These are phyloP conservation scores for Drosophila parvula DNA, from an alignment of 1,140 invertebrate genomes.

Conservation along the genomic window DNA sequence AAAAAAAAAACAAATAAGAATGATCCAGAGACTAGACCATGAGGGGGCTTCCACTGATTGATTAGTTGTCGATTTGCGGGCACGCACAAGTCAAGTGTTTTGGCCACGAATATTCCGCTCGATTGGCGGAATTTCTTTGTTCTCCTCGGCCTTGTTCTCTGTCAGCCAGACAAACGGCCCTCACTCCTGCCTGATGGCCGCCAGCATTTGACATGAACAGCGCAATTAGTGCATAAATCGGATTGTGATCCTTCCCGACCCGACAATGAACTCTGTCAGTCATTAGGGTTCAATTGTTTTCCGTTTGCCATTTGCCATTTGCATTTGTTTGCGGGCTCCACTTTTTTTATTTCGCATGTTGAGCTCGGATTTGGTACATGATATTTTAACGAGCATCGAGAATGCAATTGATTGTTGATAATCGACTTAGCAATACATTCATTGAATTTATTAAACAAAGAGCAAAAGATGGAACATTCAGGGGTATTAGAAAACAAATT, in stretches of 20 bases:
- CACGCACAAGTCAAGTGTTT: slow-evolving; percentile 63
- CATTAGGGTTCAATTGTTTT: slow-evolving; percentile 58
- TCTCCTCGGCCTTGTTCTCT: slow-evolving; percentile 27
- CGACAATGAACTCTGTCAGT: slow-evolving; percentile 47
- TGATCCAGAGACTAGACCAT: slow-evolving; percentile 5
- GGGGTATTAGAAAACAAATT: too few species aligned
- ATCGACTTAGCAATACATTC: not conserved
- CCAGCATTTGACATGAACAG: slow-evolving; percentile 53
- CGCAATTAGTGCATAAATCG: slow-evolving; percentile 66
- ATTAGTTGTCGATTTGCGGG: slow-evolving; percentile 62
- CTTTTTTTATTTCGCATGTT: slow-evolving; percentile 24
- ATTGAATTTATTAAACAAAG: not conserved
- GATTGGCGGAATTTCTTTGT: slow-evolving; percentile 46
- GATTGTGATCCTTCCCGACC: slow-evolving; percentile 38
- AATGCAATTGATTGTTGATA: slow-evolving; percentile 20
- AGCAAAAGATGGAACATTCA: not conserved
- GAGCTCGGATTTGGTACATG: slow-evolving; percentile 19
- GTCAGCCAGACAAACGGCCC: slow-evolving; percentile 35
- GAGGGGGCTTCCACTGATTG: slow-evolving; percentile 49
- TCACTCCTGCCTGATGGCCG: slow-evolving; percentile 9
- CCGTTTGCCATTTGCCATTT: slow-evolving; percentile 24
- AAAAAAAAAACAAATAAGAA: not conserved
- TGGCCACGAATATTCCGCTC: slow-evolving; percentile 32
- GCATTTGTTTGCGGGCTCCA: slow-evolving; percentile 5
- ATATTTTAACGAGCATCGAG: slow-evolving; percentile 1